A percentile compares a stretch with the other conserved stretches of the same genome.
phyloP scores from a whole-genome alignment of 2,888 invertebrate genomes.

The Conistra vaccinii region DNA sequence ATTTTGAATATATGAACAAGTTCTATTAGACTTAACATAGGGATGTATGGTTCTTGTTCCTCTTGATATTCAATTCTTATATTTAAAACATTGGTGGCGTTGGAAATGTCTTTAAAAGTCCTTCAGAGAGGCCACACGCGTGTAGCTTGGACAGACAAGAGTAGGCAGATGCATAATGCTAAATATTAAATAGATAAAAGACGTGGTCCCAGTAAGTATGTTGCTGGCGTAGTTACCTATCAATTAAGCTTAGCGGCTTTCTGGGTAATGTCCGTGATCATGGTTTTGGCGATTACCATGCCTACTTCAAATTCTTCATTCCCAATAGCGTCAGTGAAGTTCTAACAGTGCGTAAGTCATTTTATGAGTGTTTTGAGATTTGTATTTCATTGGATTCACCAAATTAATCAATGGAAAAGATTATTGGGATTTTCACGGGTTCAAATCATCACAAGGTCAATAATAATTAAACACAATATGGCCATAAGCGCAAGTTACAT shows the following conservation, averaged over 20 bases:
- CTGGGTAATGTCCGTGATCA: too few species aligned
- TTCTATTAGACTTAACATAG: not conserved
- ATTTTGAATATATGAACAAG: not conserved
- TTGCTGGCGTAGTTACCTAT: not conserved
- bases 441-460: too few species aligned
- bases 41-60: not conserved
- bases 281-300: too few species aligned
- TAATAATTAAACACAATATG: too few species aligned
- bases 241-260: too few species aligned
- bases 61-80: constrained; percentile 11
- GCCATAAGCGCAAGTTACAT: too few species aligned
- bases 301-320: not conserved
- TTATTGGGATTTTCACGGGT: too few species aligned
- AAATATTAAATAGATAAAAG: constrained; percentile 22
- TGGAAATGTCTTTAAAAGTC: constrained; percentile 21
- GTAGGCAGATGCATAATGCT: constrained; percentile 4
- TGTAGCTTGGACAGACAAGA: constrained; percentile 23
- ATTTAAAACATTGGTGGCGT: constrained; percentile 7
- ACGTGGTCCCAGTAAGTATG: not conserved
- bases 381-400: too few species aligned
- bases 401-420: too few species aligned
- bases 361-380: too few species aligned
- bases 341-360: too few species aligned
- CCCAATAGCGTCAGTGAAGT: too few species aligned
- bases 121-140: constrained; percentile 36